Percentiles rank a stretch among this genome's conserved stretches.
Conservation (phyloP, 2,888 invertebrate genomes). For the Nomada hirtipes region DNA sequence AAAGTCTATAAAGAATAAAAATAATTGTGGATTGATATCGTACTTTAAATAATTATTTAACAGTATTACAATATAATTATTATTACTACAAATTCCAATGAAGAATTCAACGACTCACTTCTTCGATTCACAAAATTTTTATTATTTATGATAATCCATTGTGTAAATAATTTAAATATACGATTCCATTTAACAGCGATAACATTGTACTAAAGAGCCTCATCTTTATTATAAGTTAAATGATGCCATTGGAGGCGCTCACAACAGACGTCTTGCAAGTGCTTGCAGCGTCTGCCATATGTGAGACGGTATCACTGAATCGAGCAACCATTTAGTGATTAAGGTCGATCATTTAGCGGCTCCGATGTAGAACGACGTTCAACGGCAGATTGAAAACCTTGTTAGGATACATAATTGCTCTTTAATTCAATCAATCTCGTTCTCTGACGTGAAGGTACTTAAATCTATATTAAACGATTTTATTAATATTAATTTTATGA, state of each 20-base stretch:
- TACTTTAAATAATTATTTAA: neutral
- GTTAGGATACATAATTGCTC: neutral
- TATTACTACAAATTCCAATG: too few relatives aligned
- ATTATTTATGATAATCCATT: too few relatives aligned
- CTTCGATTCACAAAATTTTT: too few relatives aligned
- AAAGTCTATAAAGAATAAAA: too few relatives aligned
- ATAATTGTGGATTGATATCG: too few relatives aligned
- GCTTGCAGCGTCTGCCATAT: neutral
- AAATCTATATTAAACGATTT: too few relatives aligned
- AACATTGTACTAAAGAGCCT: neutral
- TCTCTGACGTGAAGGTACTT: neutral
- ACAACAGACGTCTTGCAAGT: neutral
- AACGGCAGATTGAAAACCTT: neutral
- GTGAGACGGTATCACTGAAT: conserved; percentile 31
- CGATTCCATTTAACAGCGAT: neutral
- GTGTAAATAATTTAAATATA: too few relatives aligned
- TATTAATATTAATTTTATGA: too few relatives aligned
- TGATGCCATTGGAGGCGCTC: neutral
- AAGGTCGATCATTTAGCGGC: conserved; percentile 22
- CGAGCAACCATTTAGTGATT: conserved; percentile 24
- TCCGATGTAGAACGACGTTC: neutral
- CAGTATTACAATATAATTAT: too few relatives aligned
- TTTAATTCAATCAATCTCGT: neutral
- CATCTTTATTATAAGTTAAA: neutral
- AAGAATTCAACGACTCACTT: too few relatives aligned